phyloP scores from a whole-genome alignment of 2,113 vertebrate genomes.

The Rattus rattus region DNA sequence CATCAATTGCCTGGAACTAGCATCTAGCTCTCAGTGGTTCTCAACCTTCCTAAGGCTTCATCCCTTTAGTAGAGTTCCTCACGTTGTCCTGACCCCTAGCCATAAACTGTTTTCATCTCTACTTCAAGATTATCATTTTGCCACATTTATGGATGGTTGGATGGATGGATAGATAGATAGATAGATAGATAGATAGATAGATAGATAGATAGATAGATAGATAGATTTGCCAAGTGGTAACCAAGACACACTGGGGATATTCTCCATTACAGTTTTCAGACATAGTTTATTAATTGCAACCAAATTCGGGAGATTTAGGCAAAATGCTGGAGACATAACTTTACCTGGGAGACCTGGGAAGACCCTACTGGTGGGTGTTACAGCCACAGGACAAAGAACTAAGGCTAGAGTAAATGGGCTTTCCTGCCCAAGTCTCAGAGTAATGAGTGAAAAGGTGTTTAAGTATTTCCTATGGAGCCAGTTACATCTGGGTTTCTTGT shows the following conservation, averaged over 20 bases:
- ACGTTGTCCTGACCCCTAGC: not conserved
- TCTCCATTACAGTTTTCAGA: not conserved
- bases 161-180: too few relatives aligned
- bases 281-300: not conserved
- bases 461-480: not conserved
- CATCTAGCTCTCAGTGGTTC: not conserved
- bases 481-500: not conserved
- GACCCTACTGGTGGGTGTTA: fast-evolving
- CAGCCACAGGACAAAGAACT: not conserved
- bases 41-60: not conserved
- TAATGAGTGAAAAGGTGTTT: not conserved
- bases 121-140: not conserved
- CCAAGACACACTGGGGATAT: not conserved
- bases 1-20: not conserved
- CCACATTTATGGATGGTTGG: not conserved
- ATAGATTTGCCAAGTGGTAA: not conserved
- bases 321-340: not conserved
- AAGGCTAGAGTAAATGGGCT: not conserved
- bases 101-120: not conserved
- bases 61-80: not conserved
- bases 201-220: too few relatives aligned
- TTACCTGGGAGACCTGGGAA: not conserved
- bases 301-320: not conserved
- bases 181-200: too few relatives aligned
- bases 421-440: too few relatives aligned